Percentiles rank a stretch among this genome's conserved stretches.
Conservation (phyloP, 2,113 vertebrate species). For the Corvus cornix region DNA sequence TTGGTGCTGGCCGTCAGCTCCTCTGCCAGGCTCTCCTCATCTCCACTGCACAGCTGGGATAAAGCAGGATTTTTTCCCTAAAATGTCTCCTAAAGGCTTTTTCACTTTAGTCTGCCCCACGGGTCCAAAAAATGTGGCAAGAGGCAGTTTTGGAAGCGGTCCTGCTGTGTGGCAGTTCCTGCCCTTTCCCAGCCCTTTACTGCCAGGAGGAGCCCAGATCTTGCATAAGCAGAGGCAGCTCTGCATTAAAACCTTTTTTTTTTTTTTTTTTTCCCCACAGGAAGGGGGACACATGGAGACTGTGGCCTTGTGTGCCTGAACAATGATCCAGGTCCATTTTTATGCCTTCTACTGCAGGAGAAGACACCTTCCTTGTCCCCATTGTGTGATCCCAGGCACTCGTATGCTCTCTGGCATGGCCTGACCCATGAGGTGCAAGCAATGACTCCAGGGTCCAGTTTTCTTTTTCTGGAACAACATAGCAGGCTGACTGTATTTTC, state of each 20-base stretch:
- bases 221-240: not conserved
- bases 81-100: not conserved
- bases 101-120: not conserved
- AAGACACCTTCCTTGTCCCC: not conserved
- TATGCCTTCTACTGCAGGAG: not conserved
- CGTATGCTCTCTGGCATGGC: rapidly evolving
- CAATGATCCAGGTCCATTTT: not conserved
- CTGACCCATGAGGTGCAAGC: not conserved
- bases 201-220: rapidly evolving
- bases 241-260: not conserved
- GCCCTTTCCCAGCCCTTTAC: not conserved
- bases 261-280: no score
- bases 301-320: not conserved
- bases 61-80: not conserved
- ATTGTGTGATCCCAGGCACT: not conserved
- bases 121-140: not conserved
- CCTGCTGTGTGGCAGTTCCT: rapidly evolving
- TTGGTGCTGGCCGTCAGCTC: not conserved
- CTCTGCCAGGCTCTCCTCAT: rapidly evolving
- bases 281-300: rapidly evolving
- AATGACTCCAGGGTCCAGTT: not conserved
- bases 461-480: not conserved
- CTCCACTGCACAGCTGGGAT: rapidly evolving
- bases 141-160: not conserved
- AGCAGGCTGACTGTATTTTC: not conserved